Evolutionary conservation across 64 coral and sea anemone genomes (phyloP), one percentile per base, ranked within the genome.

Genomic region (Hydrozoanthus tunicans): DNA sequence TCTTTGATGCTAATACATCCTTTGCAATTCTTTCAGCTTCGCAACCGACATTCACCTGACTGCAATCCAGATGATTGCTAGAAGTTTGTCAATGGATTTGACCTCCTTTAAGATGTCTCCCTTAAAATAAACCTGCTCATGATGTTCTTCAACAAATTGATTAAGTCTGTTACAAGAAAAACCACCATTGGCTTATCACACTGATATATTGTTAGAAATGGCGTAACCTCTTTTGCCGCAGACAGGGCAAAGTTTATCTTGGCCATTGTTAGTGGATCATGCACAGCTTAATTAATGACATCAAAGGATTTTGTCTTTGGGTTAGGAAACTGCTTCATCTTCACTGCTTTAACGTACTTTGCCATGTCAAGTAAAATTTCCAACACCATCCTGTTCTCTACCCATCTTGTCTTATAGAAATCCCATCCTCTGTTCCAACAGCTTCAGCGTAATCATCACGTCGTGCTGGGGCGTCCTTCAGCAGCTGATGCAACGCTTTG

Each of bases 71-170:
- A 69, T 67, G 81, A 84, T 69, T 84, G 81, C 81, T 84, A 7
- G 81, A 53, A 84, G 81, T 84, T 84, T 84, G 81, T 84, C 81
- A 84, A 84, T 66, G 27, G 81, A 81, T 58, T 56, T 60, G 53
- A 80, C 78, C 58, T 80, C 32, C 2, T 43, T 43, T 2, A 43
- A 56, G 78, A 83, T 64, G 81, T 84, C 25, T 53, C 27, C 59
- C 81, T 83, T 61, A 84, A 20, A 20, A 84, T 5, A 43, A 84
- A 65, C 43, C 81, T 32, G 62, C 23, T 84, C 81, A 84, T 43
- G 0, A 84, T 0, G 81, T 84, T 67, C 60, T 84, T 84, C 81
- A 84, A 23, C 6, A 84, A 66, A 84, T 43, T 67, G 61, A 67
- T 51, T 67, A 68, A 80, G 78, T 59, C 55, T 81, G 79, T 52